phyloP scores from a whole-genome alignment of 2,113 vertebrate species.

The Catharus minimus region DNA sequence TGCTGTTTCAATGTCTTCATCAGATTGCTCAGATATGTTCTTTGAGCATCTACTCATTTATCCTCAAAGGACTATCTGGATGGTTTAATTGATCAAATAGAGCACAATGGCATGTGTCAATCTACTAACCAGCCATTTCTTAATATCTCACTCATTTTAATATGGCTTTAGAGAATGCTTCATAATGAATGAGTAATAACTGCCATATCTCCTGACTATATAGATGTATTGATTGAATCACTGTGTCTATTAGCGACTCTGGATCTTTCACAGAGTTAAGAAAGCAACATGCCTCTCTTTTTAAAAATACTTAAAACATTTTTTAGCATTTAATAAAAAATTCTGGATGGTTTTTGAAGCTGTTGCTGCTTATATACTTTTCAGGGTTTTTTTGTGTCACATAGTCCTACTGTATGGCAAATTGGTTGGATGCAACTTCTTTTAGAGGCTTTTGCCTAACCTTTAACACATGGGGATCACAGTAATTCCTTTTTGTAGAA shows the following conservation, averaged over 20 bases:
- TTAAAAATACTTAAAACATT: background rate
- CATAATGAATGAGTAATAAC: conserved; percentile 39
- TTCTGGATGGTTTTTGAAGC: background rate
- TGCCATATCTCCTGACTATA: background rate
- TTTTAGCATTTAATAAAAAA: background rate
- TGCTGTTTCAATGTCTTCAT: conserved; percentile 69
- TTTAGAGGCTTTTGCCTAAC: background rate
- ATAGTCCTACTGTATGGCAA: background rate
- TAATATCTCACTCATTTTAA: conserved; percentile 32
- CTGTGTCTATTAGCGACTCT: background rate
- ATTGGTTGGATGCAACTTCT: background rate
- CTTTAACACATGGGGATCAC: background rate
- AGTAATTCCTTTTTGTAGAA: background rate
- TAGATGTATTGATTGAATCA: background rate
- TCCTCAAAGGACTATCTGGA: conserved; percentile 56
- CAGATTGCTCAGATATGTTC: conserved; percentile 67
- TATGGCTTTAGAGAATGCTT: conserved; percentile 50
- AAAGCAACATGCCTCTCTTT: background rate
- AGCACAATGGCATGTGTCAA: conserved; percentile 49
- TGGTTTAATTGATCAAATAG: conserved; percentile 28
- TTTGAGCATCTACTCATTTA: conserved; percentile 63
- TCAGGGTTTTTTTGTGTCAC: background rate
- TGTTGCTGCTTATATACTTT: background rate
- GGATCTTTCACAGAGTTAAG: background rate
- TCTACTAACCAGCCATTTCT: conserved; percentile 9